Evolutionary conservation across 2,888 invertebrate species (phyloP).

Genomic region (Polyploca ridens): DNA sequence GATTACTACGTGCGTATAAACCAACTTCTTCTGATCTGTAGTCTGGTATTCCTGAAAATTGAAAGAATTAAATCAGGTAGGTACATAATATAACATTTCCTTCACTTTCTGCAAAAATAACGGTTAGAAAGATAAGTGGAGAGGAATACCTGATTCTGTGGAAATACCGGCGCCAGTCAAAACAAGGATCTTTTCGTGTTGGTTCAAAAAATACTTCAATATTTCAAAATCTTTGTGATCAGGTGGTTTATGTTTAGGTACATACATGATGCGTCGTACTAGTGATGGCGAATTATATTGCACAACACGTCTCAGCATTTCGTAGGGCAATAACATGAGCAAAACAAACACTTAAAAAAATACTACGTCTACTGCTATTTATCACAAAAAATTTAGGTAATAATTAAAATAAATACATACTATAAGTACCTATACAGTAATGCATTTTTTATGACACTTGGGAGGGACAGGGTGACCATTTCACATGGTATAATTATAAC

Average conservation of each 20-base stretch:
- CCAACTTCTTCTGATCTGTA: constrained; percentile 97
- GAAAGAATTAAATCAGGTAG: constrained; percentile 4
- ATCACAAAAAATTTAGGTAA: too few species aligned
- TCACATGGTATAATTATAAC: too few species aligned
- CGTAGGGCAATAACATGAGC: neutral
- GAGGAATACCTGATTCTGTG: constrained; percentile 92
- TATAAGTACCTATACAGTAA: too few species aligned
- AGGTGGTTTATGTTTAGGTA: constrained; percentile 90
- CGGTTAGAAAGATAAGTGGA: neutral
- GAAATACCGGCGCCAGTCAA: constrained; percentile 98
- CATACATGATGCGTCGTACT: constrained; percentile 67
- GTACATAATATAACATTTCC: too few species aligned
- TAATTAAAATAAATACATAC: too few species aligned
- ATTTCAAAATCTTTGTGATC: constrained; percentile 82
- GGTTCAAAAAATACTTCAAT: constrained; percentile 85
- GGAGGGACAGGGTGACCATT: too few species aligned
- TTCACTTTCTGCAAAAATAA: neutral
- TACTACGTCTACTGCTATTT: too few species aligned
- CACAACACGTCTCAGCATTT: constrained; percentile 44
- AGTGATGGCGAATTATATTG: constrained; percentile 28
- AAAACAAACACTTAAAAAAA: too few species aligned
- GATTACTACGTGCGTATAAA: constrained; percentile 93
- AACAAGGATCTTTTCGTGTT: constrained; percentile 85
- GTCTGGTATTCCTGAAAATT: constrained; percentile 92
- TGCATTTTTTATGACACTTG: too few species aligned